These are phyloP conservation scores for Phyllotreta cruciferae DNA, from an alignment of 2,888 invertebrate genomes.

Conservation along the genomic window DNA sequence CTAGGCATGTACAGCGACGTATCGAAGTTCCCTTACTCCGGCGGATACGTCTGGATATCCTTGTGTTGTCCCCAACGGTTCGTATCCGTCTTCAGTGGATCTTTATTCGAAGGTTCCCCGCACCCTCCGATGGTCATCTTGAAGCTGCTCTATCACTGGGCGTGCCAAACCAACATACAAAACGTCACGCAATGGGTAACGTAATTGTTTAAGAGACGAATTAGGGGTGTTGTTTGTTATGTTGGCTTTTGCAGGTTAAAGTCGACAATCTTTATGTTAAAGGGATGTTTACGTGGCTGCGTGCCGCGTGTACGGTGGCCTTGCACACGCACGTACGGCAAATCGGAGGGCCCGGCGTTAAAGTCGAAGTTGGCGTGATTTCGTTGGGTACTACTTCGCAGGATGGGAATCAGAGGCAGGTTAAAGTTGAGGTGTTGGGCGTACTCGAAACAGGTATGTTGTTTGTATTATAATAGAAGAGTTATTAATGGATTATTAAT, in stretches of 20 bases:
- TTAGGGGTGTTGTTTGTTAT: not conserved
- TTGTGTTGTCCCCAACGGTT: slow-evolving; percentile 86
- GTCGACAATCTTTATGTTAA: slow-evolving; percentile 75
- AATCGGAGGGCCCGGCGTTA: slow-evolving; percentile 75
- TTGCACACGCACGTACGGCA: slow-evolving; percentile 78
- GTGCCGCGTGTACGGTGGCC: slow-evolving; percentile 81
- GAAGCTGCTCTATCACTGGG: slow-evolving; percentile 90
- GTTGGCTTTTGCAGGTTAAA: slow-evolving; percentile 57
- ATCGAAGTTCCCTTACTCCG: slow-evolving; percentile 84
- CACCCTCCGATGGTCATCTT: slow-evolving; percentile 83
- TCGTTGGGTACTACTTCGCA: slow-evolving; percentile 87
- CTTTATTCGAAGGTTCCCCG: slow-evolving; percentile 85
- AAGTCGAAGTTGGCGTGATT: slow-evolving; percentile 83
- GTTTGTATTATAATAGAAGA: no score
- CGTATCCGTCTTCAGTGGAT: slow-evolving; percentile 86
- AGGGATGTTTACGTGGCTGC: slow-evolving; percentile 73
- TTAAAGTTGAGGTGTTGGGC: slow-evolving; percentile 88
- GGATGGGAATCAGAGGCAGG: slow-evolving; percentile 69
- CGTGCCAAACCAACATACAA: slow-evolving; percentile 87
- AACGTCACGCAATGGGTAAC: slow-evolving; percentile 89
- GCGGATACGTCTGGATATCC: slow-evolving; percentile 91
- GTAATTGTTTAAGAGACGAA: slow-evolving; percentile 10
- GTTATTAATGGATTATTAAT: no score
- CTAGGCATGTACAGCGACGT: slow-evolving; percentile 87
- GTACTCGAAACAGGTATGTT: slow-evolving; percentile 69